A percentile compares a stretch with the other conserved stretches of the same genome.
Evolutionary conservation across 2,113 vertebrate species (phyloP).

Genomic region (Turnix velox): DNA sequence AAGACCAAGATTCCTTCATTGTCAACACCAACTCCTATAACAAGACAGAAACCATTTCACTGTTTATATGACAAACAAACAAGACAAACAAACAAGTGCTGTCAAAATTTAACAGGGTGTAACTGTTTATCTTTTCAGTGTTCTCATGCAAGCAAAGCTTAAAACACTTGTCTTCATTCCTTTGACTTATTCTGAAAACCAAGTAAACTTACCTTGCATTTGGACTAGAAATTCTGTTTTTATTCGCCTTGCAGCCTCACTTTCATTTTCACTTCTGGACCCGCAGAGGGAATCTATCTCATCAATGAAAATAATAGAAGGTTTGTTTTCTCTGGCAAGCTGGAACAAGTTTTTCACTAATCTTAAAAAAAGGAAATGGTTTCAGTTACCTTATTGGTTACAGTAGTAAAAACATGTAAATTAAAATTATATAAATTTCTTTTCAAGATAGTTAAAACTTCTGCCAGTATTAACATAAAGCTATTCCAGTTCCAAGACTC

Average conservation of each 20-base stretch:
- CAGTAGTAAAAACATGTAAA: neutral
- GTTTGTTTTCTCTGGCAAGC: conserved; percentile 92
- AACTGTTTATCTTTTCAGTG: neutral
- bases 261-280: conserved; percentile 96
- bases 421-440: neutral
- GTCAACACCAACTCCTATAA: conserved; percentile 89
- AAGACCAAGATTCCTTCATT: conserved; percentile 97
- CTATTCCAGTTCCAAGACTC: neutral
- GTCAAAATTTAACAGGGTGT: neutral
- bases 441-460: neutral
- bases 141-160: neutral
- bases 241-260: conserved; percentile 92
- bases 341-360: conserved; percentile 95
- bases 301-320: conserved; percentile 98
- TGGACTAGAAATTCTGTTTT: conserved; percentile 98
- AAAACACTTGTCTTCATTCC: neutral
- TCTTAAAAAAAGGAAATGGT: conserved; percentile 68
- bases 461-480: neutral
- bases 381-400: conserved; percentile 1
- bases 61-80: neutral
- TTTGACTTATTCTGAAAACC: neutral
- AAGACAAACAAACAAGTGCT: too few relatives aligned
- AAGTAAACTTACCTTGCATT: conserved; percentile 86
- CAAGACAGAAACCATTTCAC: conserved; percentile 8
- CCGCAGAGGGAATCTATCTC: conserved; percentile 96